phyloP scores from a whole-genome alignment of 2,113 vertebrate genomes.

The Elgaria multicarinata region DNA sequence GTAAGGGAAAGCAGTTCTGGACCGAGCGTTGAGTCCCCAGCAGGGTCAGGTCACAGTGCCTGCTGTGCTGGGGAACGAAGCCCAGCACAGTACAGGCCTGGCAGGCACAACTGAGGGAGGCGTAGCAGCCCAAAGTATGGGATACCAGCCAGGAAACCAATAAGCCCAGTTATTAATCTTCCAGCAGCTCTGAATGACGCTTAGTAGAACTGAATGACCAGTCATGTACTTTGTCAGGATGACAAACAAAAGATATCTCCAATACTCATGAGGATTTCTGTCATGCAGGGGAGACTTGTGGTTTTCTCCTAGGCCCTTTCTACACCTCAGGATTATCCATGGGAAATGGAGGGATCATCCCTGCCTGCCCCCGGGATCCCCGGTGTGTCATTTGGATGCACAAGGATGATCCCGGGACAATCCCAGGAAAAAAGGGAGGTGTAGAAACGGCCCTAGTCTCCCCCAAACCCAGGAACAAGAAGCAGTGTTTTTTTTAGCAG shows the following conservation, averaged over 20 bases:
- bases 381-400: too few species aligned
- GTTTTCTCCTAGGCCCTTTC: too few species aligned
- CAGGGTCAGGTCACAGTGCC: not conserved
- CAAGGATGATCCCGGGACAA: too few species aligned
- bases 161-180: not conserved
- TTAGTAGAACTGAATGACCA: not conserved
- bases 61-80: not conserved
- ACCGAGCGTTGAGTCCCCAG: not conserved
- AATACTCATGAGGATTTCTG: not conserved
- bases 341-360: too few species aligned
- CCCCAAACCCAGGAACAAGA: not conserved
- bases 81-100: not conserved
- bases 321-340: too few species aligned
- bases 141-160: slow-evolving; percentile 19
- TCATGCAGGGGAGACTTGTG: not conserved
- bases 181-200: not conserved
- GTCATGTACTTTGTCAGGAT: not conserved
- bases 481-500: not conserved
- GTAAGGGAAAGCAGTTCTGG: slow-evolving; percentile 31
- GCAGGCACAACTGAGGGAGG: not conserved
- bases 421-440: too few species aligned
- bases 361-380: too few species aligned
- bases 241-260: not conserved
- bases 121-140: not conserved
- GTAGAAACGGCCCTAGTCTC: too few species aligned